Evolutionary conservation across 2,888 invertebrate species (phyloP), one percentile per base, ranked within the genome.

Genomic region (Eristalis tenax): DNA sequence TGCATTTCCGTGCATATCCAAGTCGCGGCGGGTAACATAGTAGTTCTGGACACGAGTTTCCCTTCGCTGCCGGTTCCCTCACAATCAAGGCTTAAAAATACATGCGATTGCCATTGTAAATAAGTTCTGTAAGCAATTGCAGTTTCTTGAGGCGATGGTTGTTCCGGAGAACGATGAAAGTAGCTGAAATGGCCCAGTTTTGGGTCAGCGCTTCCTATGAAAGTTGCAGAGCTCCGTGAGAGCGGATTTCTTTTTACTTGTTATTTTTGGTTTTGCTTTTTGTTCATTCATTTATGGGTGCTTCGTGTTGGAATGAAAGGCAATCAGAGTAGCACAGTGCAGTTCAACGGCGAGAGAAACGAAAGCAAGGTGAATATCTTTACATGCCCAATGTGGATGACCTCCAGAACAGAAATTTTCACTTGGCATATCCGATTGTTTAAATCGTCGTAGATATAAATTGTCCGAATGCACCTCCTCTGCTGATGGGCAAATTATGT

Each of bases 21-120:
- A 15, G 13, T 3, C 13, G 13, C 13, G 38, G 13, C 38, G 38
- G 38, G 13, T 0, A 8, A 32, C 28, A 35, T 10, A 11, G 2
- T 35, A 8, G 1, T 11, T 8, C 35, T 35, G 35, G 1, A 11
- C 35, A 35, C 13, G 13, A 38, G 3, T 38, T 38, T 38, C 4
- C 11, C 13, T 38, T 38, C 32, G 32, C 40, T 18, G 50, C 50
- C 18, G 18, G 50, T 50, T 50, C 18, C 50, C n/a, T 50, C 18
- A 8, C 18, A 50, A 1, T 18, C 50, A 10, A 18, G 50, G 18
- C 50, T 50, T 50, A 63, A 71, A 71, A 63, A 65, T 70, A 32
- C 18, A 70, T 78, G 70, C 64, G 61, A 70, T 40, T 63, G 63
- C 61, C 57, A 32, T 40, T 28, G 59, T 28, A 40, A 50, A 61